Percentiles rank a stretch among this genome's conserved stretches.
Conservation (phyloP, 2,797 vertebrate genomes). For the Gambusia yucatana region DNA sequence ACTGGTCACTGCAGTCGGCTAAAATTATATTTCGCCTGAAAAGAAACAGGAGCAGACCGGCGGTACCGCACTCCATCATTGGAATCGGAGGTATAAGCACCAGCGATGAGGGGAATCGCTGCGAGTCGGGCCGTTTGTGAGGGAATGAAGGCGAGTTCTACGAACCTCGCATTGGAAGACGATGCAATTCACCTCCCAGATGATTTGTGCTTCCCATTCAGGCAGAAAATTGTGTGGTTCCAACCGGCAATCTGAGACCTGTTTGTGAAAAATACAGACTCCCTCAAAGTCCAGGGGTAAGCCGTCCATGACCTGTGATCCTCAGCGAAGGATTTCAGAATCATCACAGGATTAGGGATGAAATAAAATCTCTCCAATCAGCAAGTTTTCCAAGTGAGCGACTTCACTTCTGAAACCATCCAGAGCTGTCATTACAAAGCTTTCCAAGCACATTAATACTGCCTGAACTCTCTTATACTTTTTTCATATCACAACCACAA, state of each 20-base stretch:
- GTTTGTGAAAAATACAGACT: constrained; percentile 24
- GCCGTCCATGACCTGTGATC: constrained; percentile 33
- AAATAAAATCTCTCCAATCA: neutral
- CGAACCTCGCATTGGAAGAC: neutral
- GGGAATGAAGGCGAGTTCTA: neutral
- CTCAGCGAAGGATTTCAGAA: constrained; percentile 2
- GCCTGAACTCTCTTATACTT: neutral
- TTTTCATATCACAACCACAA: neutral
- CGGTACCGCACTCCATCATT: neutral
- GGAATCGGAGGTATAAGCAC: neutral
- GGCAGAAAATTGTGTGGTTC: neutral
- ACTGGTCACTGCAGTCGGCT: constrained; percentile 30
- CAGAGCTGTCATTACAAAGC: constrained; percentile 42
- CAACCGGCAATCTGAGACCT: constrained; percentile 4
- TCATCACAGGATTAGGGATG: constrained; percentile 1
- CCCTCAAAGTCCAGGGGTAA: constrained; percentile 7
- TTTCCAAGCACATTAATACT: neutral
- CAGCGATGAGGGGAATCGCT: neutral
- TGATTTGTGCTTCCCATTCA: constrained; percentile 11
- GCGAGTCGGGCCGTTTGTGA: neutral
- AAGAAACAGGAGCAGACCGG: constrained; percentile 10
- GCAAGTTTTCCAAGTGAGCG: constrained; percentile 16
- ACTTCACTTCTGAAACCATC: constrained; percentile 18
- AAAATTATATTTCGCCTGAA: constrained; percentile 35
- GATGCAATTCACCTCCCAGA: neutral